Evolutionary conservation across 2,888 invertebrate species (phyloP), one percentile per base, ranked within the genome.

Genomic region (Idaea aversata): DNA sequence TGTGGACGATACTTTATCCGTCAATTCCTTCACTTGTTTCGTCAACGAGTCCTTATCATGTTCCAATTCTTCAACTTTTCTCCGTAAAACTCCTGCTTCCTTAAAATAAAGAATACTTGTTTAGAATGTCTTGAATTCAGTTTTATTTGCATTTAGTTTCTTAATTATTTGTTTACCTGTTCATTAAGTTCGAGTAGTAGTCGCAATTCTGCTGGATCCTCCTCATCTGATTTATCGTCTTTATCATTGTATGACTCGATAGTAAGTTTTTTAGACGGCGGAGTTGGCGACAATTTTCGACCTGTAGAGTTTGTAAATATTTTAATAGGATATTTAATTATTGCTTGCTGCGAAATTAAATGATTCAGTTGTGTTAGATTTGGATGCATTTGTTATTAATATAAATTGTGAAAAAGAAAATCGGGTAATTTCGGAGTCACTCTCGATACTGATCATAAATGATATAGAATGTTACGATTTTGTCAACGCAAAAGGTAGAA

Each of bases 151-250:
- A 16, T 16, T 58, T 7, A 58, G 5, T 15, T n/a, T 58, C 58
- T 58, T n/a, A 16, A 58, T 57, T 64, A 7, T 62, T 10, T 60
- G 57, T 85, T n/a, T n/a, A 94, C 95, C 93, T 97, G 97, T 88
- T 98, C 98, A 82, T 97, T 97, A 62, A 98, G 93, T 87, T 98
- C 98, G 63, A 98, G 91, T 73, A 98, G 95, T 59, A 98, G 93
- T 78, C 97, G 95, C 67, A 98, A 88, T 85, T 98, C 98, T 25
- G 96, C 95, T 15, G 96, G 95, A 87, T 97, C 97, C 76, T 97
- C 97, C 79, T 96, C 95, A 78, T 96, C 96, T 7, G 96, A 95
- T 64, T 95, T 95, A 81, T 96, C 96, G 80, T 96, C 95, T 80
- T 96, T 96, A 78, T 96, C 96, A 71, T 95, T 94, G 61, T 93